Percentiles rank a stretch among this genome's conserved stretches.
phyloP scores from a whole-genome alignment of 2,797 vertebrate genomes.

The Chiloscyllium punctatum region DNA sequence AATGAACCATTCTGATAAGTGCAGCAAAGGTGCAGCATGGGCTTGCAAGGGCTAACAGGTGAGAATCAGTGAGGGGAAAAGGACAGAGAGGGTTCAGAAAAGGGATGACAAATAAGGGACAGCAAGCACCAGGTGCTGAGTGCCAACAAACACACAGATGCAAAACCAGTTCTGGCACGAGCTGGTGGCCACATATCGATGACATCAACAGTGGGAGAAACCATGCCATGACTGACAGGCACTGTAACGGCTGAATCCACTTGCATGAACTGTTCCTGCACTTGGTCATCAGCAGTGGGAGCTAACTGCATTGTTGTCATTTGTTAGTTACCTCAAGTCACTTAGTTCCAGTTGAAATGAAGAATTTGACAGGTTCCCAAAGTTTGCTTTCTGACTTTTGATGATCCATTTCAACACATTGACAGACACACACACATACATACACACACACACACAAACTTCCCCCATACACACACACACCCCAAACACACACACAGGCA shows the following conservation, averaged over 20 bases:
- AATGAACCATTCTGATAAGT: neutral
- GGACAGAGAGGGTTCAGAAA: neutral
- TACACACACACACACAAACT: too few relatives aligned
- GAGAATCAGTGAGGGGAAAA: too few relatives aligned
- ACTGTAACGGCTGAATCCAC: too few relatives aligned
- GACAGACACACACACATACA: neutral
- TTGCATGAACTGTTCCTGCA: neutral
- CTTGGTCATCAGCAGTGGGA: neutral
- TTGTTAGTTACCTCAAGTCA: neutral
- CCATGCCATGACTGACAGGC: neutral
- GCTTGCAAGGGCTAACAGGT: too few relatives aligned
- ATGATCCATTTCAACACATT: too few relatives aligned
- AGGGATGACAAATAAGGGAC: neutral
- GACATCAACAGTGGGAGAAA: too few relatives aligned
- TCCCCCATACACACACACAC: too few relatives aligned
- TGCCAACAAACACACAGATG: neutral
- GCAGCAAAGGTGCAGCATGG: neutral
- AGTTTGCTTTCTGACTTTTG: neutral
- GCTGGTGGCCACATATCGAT: neutral
- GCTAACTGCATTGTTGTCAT: neutral
- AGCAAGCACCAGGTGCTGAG: neutral
- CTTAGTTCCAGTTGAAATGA: neutral
- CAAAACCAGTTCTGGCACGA: neutral
- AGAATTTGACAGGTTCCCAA: neutral
- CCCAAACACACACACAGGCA: too few relatives aligned